A percentile compares a stretch with the other conserved stretches of the same genome.
Conservation (phyloP, 2,113 vertebrate genomes). For the Cebidichthys violaceus region DNA sequence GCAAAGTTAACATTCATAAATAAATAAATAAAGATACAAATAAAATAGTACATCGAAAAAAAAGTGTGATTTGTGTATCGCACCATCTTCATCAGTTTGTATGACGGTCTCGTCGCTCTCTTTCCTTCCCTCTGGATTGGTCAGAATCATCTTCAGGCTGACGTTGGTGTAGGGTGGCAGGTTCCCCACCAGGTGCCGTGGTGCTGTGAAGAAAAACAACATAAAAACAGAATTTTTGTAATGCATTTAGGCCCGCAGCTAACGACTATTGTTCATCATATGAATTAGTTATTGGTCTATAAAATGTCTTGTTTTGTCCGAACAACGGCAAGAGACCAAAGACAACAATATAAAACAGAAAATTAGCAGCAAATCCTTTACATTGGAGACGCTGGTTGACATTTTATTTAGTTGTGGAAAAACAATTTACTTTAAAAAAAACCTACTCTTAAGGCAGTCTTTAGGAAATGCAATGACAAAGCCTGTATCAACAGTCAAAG, state of each 20-base stretch:
- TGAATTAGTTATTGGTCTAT: not conserved
- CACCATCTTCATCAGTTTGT: conserved; percentile 98
- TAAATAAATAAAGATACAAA: not conserved
- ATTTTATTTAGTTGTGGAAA: not conserved
- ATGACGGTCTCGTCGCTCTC: conserved; percentile 97
- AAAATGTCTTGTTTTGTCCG: not conserved
- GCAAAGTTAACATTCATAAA: not conserved
- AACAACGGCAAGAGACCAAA: no score
- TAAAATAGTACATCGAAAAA: not conserved
- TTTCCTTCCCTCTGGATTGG: conserved; percentile 97
- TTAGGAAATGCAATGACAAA: not conserved
- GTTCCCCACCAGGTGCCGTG: conserved; percentile 92
- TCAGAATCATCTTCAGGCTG: conserved; percentile 98
- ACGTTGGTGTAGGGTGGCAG: conserved; percentile 97
- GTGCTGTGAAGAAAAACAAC: conserved; percentile 76
- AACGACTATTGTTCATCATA: not conserved
- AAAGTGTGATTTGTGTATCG: not conserved
- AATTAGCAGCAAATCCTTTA: not conserved
- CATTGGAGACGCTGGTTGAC: not conserved
- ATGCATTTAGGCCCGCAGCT: not conserved
- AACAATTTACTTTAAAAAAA: not conserved
- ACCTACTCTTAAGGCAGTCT: not conserved
- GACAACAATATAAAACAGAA: not conserved
- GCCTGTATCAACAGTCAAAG: not conserved
- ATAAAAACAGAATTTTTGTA: not conserved